Evolutionary conservation across 92 coral and sea anemone species (phyloP).

Genomic region (Epizoanthus ramosus): DNA sequence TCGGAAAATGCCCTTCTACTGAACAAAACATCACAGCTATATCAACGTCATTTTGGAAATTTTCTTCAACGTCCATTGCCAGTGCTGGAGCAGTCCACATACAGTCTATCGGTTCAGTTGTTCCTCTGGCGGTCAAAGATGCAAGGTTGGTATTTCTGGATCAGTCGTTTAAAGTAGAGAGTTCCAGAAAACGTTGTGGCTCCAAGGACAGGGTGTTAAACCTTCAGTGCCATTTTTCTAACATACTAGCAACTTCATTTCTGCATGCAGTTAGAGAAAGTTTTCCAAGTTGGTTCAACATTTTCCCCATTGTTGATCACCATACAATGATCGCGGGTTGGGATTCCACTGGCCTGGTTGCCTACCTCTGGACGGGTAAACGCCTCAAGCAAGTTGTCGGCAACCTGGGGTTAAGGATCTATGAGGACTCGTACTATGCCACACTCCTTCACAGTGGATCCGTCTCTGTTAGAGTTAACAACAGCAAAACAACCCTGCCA

Average conservation of each 20-base stretch:
- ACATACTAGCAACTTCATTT: slow-evolving; percentile 47
- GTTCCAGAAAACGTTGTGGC: neutral
- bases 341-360: slow-evolving; percentile 31
- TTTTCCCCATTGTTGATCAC: slow-evolving; percentile 12
- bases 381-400: slow-evolving; percentile 41
- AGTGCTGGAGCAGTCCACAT: slow-evolving; percentile 51
- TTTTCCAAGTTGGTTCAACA: slow-evolving; percentile 62
- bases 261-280: slow-evolving; percentile 36
- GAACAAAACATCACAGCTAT: slow-evolving; percentile 27
- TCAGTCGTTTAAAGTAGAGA: neutral
- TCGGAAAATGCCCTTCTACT: slow-evolving; percentile 27
- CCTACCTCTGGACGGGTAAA: slow-evolving; percentile 57
- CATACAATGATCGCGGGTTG: neutral
- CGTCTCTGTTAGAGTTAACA: slow-evolving; percentile 39
- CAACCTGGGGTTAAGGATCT: slow-evolving; percentile 34
- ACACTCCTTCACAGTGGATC: slow-evolving; percentile 43
- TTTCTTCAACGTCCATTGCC: slow-evolving; percentile 9
- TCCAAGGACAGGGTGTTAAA: neutral
- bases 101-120: slow-evolving; percentile 2
- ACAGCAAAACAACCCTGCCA: slow-evolving; percentile 32
- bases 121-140: slow-evolving; percentile 59
- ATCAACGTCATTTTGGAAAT: slow-evolving; percentile 60
- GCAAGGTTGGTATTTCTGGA: slow-evolving; percentile 24
- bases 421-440: slow-evolving; percentile 46
- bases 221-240: slow-evolving; percentile 26